These are phyloP conservation scores for Antennarius striatus DNA, from an alignment of 2,113 vertebrate species.

Conservation along the genomic window DNA sequence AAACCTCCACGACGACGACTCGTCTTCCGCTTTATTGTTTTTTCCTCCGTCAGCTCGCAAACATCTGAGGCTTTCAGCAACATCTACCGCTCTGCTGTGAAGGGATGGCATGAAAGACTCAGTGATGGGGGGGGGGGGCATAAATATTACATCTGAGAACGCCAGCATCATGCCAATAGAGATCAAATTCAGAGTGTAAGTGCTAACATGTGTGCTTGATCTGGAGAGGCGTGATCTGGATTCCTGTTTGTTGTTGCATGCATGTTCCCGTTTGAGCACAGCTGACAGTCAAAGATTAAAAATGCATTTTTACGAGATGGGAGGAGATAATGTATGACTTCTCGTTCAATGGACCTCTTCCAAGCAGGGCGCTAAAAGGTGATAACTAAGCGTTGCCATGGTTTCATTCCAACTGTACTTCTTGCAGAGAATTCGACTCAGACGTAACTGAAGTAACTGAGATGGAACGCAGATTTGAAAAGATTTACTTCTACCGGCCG, in stretches of 20 bases:
- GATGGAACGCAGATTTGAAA: constrained; percentile 17
- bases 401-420: constrained; percentile 56
- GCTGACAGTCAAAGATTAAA: constrained; percentile 35
- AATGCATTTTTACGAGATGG: constrained; percentile 20
- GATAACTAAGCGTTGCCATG: constrained; percentile 62
- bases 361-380: constrained; percentile 13
- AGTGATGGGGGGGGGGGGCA: constrained; percentile 8
- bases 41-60: no score
- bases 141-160: constrained; percentile 76
- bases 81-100: no score
- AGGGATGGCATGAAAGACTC: neutral
- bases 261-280: neutral
- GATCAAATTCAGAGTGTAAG: constrained; percentile 7
- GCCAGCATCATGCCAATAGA: constrained; percentile 44
- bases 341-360: constrained; percentile 20
- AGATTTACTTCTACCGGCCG: neutral
- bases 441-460: constrained; percentile 26
- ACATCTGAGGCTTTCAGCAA: no score
- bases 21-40: no score
- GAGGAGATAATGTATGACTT: constrained; percentile 33
- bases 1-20: no score
- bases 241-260: no score
- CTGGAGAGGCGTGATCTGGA: neutral
- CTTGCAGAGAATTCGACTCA: constrained; percentile 23
- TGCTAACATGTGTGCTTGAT: constrained; percentile 4